Base-by-base conservation (phyloP, 64 coral and sea anemone species). In the Porites lutea region DNA sequence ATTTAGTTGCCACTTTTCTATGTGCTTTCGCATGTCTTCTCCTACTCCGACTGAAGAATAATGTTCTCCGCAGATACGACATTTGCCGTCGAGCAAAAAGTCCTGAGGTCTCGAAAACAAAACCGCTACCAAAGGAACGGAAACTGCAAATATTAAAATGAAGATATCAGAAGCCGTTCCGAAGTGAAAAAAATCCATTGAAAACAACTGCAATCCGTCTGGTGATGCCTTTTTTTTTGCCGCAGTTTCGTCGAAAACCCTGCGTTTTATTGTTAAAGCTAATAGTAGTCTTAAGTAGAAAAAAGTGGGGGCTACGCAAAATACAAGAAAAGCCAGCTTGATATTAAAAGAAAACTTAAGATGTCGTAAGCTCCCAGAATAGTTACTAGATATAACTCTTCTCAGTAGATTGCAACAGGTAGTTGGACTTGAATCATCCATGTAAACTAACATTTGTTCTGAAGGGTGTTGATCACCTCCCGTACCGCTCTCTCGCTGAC, bases 41-140 rank as follows among this genome's bases (percentile, higher is more conserved):
- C 11, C 4, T 2, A 75, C 12, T 48, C 11, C 4, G 3, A 75
- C 45, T 48, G 21, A 0, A 37, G 27, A 37, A 37, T 37, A 37
- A 19, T 18, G 3, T 0, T 3, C 14, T 2, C 5, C 0, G 3
- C 8, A 13, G 19, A 18, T 16, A 0, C 14, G 0, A 13, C 13
- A 16, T 3, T 15, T 27, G 4, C 16, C 43, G 4, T 16, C 16
- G 12, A 49, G 13, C 12, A 74, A 9, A 2, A 74, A 74, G 48
- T 74, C 72, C 46, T 49, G 14, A 9, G 72, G 72, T 13, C 45
- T 46, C 15, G 48, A 47, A 74, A 74, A 74, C 37, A 49, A 71
- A 71, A 71, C 6, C 2, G 2, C 8, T 6, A 8, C 23, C 6
- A 71, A 37, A 57, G 54, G 54, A 71, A 20, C 11, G 2, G 67